Conservation (phyloP, 2,797 vertebrate genomes). For the Sandelia bainsii region DNA sequence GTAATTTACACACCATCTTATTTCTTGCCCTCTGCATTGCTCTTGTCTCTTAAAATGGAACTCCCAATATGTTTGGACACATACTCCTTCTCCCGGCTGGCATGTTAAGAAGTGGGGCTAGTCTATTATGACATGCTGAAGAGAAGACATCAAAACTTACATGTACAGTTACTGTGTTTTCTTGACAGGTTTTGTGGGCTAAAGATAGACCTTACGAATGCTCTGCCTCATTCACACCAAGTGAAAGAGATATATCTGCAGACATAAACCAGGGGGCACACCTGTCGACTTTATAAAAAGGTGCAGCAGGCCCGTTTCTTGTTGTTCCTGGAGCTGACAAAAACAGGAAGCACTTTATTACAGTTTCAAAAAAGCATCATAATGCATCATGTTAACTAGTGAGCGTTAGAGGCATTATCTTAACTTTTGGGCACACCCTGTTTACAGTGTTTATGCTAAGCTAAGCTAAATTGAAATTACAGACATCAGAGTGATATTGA, state of each 20-base stretch:
- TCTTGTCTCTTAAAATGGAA: conserved; percentile 60
- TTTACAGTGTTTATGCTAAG: neutral
- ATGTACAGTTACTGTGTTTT: conserved; percentile 36
- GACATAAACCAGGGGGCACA: conserved; percentile 61
- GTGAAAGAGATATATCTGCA: conserved; percentile 44
- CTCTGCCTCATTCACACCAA: conserved; percentile 45
- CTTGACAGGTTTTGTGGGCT: conserved; percentile 35
- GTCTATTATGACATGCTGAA: conserved; percentile 61
- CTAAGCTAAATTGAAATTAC: neutral
- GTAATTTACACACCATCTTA: conserved; percentile 51
- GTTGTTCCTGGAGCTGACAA: conserved; percentile 8
- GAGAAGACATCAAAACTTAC: conserved; percentile 60
- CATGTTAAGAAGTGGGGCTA: conserved; percentile 32
- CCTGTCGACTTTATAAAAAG: conserved; percentile 41
- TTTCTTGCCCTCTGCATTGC: conserved; percentile 32
- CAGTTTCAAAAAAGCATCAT: conserved; percentile 1
- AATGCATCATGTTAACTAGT: neutral
- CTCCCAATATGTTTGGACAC: conserved; percentile 52
- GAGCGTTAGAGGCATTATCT: neutral
- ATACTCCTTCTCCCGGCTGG: conserved; percentile 39
- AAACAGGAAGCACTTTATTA: conserved; percentile 16
- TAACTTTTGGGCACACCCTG: neutral
- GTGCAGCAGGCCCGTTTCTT: conserved; percentile 25
- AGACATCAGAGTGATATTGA: neutral
- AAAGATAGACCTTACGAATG: conserved; percentile 31